These are phyloP conservation scores for Torymus aiolomorphi DNA, from an alignment of 2,888 invertebrate species.

Conservation along the genomic window DNA sequence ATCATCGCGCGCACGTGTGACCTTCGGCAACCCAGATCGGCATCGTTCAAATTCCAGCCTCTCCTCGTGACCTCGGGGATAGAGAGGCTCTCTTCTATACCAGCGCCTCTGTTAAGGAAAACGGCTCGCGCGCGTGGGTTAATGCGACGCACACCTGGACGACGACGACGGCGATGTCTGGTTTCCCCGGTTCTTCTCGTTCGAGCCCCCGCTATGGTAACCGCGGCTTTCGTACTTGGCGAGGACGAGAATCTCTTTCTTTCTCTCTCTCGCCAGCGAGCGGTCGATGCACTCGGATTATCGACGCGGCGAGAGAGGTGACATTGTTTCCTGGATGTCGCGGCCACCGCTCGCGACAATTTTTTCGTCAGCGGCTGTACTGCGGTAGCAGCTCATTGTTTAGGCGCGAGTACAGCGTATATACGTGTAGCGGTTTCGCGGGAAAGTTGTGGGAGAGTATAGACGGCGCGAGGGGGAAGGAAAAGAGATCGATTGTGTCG, in stretches of 20 bases:
- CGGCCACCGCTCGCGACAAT: background rate
- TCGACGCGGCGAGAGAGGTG: slow-evolving; percentile 26
- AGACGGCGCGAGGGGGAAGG: too few species aligned
- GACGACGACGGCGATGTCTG: slow-evolving; percentile 59
- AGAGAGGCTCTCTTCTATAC: slow-evolving; percentile 26
- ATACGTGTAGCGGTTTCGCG: too few species aligned
- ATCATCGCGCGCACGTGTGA: slow-evolving; percentile 31
- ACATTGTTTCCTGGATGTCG: slow-evolving; percentile 52
- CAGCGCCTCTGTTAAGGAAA: slow-evolving; percentile 39
- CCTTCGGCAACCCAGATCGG: slow-evolving; percentile 37
- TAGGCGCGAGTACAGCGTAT: too few species aligned
- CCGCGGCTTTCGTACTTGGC: slow-evolving; percentile 69
- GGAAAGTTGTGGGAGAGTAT: too few species aligned
- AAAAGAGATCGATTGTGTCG: too few species aligned
- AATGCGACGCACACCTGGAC: slow-evolving; percentile 52
- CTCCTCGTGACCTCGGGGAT: slow-evolving; percentile 30
- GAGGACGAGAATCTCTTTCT: slow-evolving; percentile 63
- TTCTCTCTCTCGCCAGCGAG: slow-evolving; percentile 55
- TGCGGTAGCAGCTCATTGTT: too few species aligned
- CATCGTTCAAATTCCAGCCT: slow-evolving; percentile 7
- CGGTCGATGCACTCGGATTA: slow-evolving; percentile 67
- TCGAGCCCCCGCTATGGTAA: slow-evolving; percentile 67
- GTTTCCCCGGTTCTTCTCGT: slow-evolving; percentile 72
- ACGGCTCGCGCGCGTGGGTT: slow-evolving; percentile 53
- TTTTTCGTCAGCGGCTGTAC: slow-evolving; percentile 21